Conservation (phyloP, 2,888 invertebrate genomes). For the Thecophora atra region DNA sequence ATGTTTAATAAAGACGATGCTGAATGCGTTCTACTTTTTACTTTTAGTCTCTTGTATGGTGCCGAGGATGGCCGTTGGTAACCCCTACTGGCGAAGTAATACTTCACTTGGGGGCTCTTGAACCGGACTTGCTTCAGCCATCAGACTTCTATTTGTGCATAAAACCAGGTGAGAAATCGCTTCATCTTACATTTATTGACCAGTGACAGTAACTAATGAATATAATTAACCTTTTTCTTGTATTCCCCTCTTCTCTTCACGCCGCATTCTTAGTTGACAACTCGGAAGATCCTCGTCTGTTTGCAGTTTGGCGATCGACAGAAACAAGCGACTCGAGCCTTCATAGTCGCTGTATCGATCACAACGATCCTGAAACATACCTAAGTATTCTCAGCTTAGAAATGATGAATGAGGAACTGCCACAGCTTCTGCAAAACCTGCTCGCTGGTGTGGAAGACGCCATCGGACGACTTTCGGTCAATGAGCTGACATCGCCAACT, state of each 20-base stretch:
- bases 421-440: conserved; percentile 73
- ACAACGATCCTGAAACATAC: conserved; percentile 53
- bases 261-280: conserved; percentile 48
- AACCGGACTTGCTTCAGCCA: conserved; percentile 70
- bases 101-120: conserved; percentile 73
- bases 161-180: conserved; percentile 56
- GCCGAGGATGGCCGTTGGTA: conserved; percentile 75
- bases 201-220: too few relatives aligned
- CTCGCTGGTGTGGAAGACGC: conserved; percentile 76
- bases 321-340: conserved; percentile 47
- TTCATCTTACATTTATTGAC: not conserved
- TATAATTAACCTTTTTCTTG: too few relatives aligned
- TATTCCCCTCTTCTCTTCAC: not conserved
- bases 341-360: conserved; percentile 60
- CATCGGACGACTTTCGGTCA: conserved; percentile 74
- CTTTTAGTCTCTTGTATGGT: conserved; percentile 70
- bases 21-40: too few relatives aligned
- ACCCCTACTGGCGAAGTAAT: conserved; percentile 71
- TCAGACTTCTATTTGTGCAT: conserved; percentile 75
- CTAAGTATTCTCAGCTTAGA: conserved; percentile 64
- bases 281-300: conserved; percentile 52
- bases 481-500: conserved; percentile 73
- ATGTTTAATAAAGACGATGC: too few relatives aligned
- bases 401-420: conserved; percentile 68
- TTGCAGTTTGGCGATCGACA: conserved; percentile 63